phyloP scores from a whole-genome alignment of 2,113 vertebrate species.

The Glaucidium brasilianum region DNA sequence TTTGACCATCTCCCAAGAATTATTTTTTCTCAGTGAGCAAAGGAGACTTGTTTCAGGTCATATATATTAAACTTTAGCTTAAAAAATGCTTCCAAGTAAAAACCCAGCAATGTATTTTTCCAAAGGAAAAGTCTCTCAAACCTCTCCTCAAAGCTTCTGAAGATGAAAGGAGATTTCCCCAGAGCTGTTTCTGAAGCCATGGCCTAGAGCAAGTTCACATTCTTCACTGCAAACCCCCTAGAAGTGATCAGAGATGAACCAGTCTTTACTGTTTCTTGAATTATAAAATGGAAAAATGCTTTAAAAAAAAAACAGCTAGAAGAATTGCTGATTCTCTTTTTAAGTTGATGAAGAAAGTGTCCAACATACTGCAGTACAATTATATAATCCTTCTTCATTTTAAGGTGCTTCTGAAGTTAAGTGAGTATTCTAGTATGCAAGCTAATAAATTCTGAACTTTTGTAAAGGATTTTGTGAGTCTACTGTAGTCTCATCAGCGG shows the following conservation, averaged over 20 bases:
- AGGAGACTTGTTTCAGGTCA: background rate
- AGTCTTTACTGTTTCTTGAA: background rate
- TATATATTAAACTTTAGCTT: background rate
- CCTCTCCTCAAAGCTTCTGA: background rate
- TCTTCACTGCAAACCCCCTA: background rate
- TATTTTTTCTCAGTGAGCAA: background rate
- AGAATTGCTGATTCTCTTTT: background rate
- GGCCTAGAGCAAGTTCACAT: conserved; percentile 16
- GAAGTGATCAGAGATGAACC: background rate
- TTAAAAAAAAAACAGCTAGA: background rate
- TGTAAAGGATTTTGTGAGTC: background rate
- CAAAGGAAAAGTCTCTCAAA: background rate
- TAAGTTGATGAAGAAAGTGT: background rate
- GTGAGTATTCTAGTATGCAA: background rate
- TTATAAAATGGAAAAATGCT: background rate
- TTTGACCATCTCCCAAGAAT: background rate
- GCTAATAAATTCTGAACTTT: background rate
- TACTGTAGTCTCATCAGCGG: background rate
- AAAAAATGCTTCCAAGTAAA: background rate
- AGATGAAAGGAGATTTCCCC: conserved; percentile 49
- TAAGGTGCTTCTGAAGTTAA: background rate
- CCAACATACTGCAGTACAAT: background rate
- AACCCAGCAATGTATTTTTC: background rate
- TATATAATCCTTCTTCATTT: background rate
- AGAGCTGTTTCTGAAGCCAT: conserved; percentile 32